Base-by-base conservation (phyloP, 2,888 invertebrate species). In the Harpalus rubripes region DNA sequence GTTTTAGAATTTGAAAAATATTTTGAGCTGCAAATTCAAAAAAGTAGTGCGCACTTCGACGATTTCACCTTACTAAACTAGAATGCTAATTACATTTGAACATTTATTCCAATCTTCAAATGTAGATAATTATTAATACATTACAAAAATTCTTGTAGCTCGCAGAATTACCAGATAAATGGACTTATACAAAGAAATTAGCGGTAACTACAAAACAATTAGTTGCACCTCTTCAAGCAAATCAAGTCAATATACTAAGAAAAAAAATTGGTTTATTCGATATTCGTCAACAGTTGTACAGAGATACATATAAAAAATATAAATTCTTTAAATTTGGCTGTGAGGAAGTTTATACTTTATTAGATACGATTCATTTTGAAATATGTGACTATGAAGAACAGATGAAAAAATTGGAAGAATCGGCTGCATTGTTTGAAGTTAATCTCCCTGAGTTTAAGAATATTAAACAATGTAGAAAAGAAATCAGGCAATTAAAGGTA, bases 181-280 rank as follows among this genome's bases (percentile, higher is more conserved):
- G 98, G 98, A 93, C 94, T 79, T 95, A 95, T 87, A 93, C 97
- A 7, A 97, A 98, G 90, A 97, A 97, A 91, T 92, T 95, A 85
- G 96, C 96, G 0, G 95, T 96, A 1, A 94, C 95, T 80, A 95
- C 96, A 76, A 97, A 97, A 90, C 97, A 97, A 90, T 93, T 94
- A 72, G 97, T 98, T 58, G 96, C 96, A 0, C 98, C 98, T 16
- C 92, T 98, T 86, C 97, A 98, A 90, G 96, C 97, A 3, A 95
- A 95, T 85, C 98, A 99, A 91, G 96, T 97, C 0, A 96, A 96
- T 84, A 95, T 96, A 78, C 95, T 98, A 87, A 95, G 96, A 85
- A 96, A 96, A 89, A 94, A 96, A 81, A 95, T 97, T 81, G 94
- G 94, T 7, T 93, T 96, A 68, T 96, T 97, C 90, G 97, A 97